Percentiles rank a stretch among this genome's conserved stretches.
Conservation (phyloP, 2,113 vertebrate species). For the Porphyrio hochstetteri region DNA sequence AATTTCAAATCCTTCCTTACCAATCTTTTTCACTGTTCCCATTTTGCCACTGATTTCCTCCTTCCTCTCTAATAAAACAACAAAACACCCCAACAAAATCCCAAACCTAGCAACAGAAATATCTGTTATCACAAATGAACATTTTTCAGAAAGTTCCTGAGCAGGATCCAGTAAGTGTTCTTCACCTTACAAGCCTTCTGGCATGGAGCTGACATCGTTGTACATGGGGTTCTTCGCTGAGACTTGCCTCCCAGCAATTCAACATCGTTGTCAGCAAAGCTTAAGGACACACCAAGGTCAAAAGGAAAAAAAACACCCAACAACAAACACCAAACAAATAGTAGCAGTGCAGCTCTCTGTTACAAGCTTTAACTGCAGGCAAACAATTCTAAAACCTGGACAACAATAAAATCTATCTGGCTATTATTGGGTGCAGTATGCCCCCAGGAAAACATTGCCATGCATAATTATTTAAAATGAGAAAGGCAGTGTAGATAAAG, state of each 20-base stretch:
- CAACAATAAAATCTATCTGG: neutral
- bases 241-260: neutral
- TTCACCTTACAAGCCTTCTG: conserved; percentile 19
- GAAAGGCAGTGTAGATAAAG: neutral
- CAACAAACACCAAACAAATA: accelerated
- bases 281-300: conserved; percentile 46
- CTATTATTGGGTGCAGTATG: neutral
- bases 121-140: neutral
- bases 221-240: neutral
- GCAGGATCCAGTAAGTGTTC: neutral
- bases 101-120: neutral
- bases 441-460: neutral
- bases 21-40: neutral
- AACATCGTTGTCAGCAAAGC: neutral
- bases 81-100: neutral
- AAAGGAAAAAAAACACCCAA: neutral
- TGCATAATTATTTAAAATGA: neutral
- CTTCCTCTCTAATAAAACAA: neutral
- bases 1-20: neutral
- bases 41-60: neutral
- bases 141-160: neutral
- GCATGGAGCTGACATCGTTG: neutral
- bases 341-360: accelerated
- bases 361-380: neutral
- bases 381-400: neutral